Percentiles rank a stretch among this genome's conserved stretches.
phyloP scores from a whole-genome alignment of 2,888 invertebrate species.

The Lasius platythorax region DNA sequence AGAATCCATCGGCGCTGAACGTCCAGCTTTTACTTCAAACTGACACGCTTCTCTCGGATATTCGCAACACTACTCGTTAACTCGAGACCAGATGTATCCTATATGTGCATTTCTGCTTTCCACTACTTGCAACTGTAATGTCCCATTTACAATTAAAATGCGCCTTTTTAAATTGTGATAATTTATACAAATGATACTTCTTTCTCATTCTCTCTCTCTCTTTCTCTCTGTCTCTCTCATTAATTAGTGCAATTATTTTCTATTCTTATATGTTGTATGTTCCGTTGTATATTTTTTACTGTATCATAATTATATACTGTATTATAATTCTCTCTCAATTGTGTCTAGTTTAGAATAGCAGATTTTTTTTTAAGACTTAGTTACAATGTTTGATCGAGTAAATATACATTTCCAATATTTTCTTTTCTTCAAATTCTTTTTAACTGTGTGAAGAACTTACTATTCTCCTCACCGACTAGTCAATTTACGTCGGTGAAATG shows the following conservation, averaged over 20 bases:
- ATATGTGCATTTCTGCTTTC: neutral
- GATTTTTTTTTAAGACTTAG: conserved; percentile 3
- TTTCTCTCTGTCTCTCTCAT: neutral
- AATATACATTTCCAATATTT: neutral
- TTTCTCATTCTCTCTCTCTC: neutral
- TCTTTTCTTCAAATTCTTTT: neutral
- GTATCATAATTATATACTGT: neutral
- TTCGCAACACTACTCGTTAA: conserved; percentile 3
- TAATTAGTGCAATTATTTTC: conserved; percentile 20
- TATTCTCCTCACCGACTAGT: neutral
- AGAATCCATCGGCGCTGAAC: neutral
- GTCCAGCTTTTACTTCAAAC: conserved; percentile 34
- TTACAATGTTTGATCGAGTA: neutral
- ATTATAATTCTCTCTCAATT: neutral
- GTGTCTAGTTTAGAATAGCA: neutral
- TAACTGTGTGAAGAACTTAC: neutral
- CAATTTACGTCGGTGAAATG: neutral
- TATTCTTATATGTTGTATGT: neutral
- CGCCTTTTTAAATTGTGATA: conserved; percentile 5
- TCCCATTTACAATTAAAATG: conserved; percentile 14
- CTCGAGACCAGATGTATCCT: conserved; percentile 1
- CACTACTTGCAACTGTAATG: neutral
- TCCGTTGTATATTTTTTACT: neutral
- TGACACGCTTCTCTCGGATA: conserved; percentile 20
- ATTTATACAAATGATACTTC: conserved; percentile 25